A percentile compares a stretch with the other conserved stretches of the same genome.
phyloP scores from a whole-genome alignment of 2,113 vertebrate genomes.

The Cervus canadensis region DNA sequence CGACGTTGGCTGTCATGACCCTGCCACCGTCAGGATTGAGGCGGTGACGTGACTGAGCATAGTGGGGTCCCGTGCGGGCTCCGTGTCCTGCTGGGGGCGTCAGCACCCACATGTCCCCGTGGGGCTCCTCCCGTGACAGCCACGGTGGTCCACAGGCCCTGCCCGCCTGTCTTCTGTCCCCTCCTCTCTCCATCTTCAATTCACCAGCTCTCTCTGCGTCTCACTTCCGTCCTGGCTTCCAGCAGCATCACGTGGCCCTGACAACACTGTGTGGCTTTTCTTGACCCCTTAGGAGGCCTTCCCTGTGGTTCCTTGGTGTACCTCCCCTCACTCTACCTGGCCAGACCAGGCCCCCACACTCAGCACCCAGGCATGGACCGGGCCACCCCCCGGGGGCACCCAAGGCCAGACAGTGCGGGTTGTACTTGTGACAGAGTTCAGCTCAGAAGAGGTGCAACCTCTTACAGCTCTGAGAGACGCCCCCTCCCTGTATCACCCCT shows the following conservation, averaged over 20 bases:
- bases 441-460: neutral
- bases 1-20: accelerated
- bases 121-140: accelerated
- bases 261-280: accelerated
- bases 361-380: accelerated
- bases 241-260: neutral
- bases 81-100: neutral
- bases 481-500: no score
- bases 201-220: accelerated
- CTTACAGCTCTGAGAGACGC: neutral
- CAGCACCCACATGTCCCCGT: accelerated
- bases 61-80: accelerated
- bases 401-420: accelerated
- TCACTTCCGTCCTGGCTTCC: accelerated
- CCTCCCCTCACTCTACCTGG: accelerated
- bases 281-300: neutral
- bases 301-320: accelerated
- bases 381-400: accelerated
- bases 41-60: accelerated
- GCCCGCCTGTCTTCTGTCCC: accelerated
- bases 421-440: neutral
- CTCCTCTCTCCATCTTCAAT: accelerated
- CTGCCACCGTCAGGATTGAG: accelerated
- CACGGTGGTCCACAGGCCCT: accelerated
- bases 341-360: accelerated